Evolutionary conservation across 1,140 invertebrate species (phyloP), one percentile per base, ranked within the genome.

Genomic region (Alviniconcha marisindica): DNA sequence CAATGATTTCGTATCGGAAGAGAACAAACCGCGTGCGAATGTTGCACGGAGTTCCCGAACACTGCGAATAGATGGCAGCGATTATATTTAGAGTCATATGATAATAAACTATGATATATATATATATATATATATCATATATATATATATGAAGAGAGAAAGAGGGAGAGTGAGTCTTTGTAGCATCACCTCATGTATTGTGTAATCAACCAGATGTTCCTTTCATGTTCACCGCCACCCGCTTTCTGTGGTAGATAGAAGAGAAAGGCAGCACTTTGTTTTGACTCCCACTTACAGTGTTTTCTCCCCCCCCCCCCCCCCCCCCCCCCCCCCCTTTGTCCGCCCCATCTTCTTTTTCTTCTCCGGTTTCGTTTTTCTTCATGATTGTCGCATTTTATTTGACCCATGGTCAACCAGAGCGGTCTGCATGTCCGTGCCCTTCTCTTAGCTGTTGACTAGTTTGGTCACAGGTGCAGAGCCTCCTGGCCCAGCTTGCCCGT

Each of bases 11-110:
- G 44, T 48, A 48, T 10, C 44, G 18, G 44, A 48, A 48, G 44
- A 48, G 44, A 48, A 48, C 44, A 48, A 48, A 48, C 44, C 44
- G 44, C 44, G 44, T 48, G 44, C 36, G 18, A 71, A 33, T 15
- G 36, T 40, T 38, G 38, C 21, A 71, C 36, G 33, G 5, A 71
- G 36, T 40, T 21, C 69, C 33, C 69, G 15, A 71, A 36, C 33
- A 71, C 69, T 71, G 69, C 69, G 24, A 71, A 40, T 36, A 38
- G 69, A 71, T 71, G 69, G 69, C 69, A 71, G 69, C 69, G 69
- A 71, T 71, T 71, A 71, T 12, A n/a, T 28, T 14, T 60, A 28
- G n/a, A 60, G n/a, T 60, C 15, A 60, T 60, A 60, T 60, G n/a
- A 60, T 60, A 21, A 40, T 71, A 42, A 10, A 36, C 4, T 21